Percentiles rank a stretch among this genome's conserved stretches.
Evolutionary conservation across 2,113 vertebrate species (phyloP).

Genomic region (Trochalopteron elliotii): DNA sequence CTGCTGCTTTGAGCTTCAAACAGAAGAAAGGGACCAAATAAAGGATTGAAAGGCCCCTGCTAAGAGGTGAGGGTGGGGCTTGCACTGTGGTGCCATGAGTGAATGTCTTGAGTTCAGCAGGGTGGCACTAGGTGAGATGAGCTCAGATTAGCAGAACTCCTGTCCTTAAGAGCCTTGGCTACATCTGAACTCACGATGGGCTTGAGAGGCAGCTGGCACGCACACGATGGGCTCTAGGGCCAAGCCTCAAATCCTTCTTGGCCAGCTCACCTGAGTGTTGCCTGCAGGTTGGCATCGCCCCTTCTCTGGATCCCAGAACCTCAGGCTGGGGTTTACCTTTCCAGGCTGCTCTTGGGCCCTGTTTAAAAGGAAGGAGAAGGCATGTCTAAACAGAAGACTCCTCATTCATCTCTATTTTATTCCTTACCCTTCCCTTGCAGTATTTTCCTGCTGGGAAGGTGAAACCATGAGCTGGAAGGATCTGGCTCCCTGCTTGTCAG

Average conservation of each 20-base stretch:
- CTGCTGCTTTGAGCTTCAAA: not conserved
- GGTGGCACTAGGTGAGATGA: not conserved
- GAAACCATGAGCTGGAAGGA: not conserved
- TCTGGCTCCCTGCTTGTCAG: not conserved
- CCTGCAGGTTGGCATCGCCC: accelerated
- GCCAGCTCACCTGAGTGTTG: not conserved
- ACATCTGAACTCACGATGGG: not conserved
- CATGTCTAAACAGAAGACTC: not conserved
- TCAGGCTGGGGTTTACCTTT: not conserved
- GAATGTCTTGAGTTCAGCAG: not conserved
- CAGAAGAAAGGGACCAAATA: not conserved
- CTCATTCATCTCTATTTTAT: not conserved
- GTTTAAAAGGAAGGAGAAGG: not conserved
- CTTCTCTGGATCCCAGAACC: not conserved
- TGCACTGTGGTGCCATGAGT: accelerated
- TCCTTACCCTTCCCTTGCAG: not conserved
- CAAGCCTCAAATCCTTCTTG: not conserved
- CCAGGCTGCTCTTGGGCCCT: not conserved
- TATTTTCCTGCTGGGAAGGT: not conserved
- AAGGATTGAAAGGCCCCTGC: not conserved
- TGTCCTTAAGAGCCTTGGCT: conserved; percentile 20
- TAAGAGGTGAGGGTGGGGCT: not conserved
- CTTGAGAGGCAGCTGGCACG: not conserved
- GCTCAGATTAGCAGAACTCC: not conserved
- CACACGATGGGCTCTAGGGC: not conserved